Base-by-base conservation (phyloP, 2,113 vertebrate species). In the Trichomycterus rosablanca region DNA sequence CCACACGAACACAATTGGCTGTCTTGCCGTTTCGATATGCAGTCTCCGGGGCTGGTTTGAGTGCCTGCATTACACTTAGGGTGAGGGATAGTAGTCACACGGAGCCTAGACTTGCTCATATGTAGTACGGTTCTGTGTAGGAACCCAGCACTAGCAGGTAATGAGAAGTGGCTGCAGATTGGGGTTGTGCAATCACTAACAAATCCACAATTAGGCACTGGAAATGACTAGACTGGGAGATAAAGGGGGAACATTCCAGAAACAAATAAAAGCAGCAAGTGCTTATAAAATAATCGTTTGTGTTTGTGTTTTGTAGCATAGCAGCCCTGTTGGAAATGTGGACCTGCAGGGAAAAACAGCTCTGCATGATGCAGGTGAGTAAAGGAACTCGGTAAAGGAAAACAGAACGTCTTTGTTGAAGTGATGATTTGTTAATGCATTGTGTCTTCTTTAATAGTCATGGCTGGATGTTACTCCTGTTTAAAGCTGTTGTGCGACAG, bases 401-500 rank as follows among this genome's bases (percentile, higher is more conserved):
- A 18, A 20, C n/a, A n/a, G n/a, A n/a, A n/a, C n/a, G n/a, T n/a
- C 22, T 19, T 52, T 49, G 42, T 30, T n/a, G n/a, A 14, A 42
- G 14, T 45, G 46, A 30, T 57, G 26, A 3, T 32, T 7, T 15
- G 8, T 40, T 15, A 7, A 18, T 42, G 5, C 23, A 19, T 9
- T 40, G 50, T 10, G 12, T 6, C 2, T 45, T 3, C 7, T 56
- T 14, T 30, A 3, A 32, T 26, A 99, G 96, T 95, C 6, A 97
- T 98, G 91, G 93, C 92, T 0, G 94, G 94, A 73, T 98, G 94
- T 65, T 66, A 89, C 23, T 91, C 95, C 22, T 93, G 93, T 16
- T 89, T 97, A 52, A 95, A 98, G 55, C 88, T 99, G 9, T 88
- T 99, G 18, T 97, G 92, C 20, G 95, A 98, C 73, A 91, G 92